A percentile compares a stretch with the other conserved stretches of the same genome.
These are phyloP conservation scores for Thalpophila matura DNA, from an alignment of 2,888 invertebrate species.

Conservation along the genomic window DNA sequence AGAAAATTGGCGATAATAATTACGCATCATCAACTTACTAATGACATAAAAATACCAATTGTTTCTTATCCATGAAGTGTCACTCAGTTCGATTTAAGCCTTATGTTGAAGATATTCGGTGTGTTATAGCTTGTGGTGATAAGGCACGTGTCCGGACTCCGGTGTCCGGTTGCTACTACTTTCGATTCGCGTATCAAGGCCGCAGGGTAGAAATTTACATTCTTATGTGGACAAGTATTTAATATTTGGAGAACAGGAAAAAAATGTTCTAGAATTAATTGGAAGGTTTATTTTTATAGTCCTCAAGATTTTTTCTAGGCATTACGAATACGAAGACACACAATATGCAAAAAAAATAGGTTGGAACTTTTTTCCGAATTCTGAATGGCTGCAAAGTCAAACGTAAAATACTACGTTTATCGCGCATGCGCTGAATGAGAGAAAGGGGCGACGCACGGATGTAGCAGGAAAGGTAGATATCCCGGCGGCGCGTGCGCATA, in stretches of 20 bases:
- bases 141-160: constrained; percentile 66
- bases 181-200: constrained; percentile 84
- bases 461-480: no score
- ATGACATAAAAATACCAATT: constrained; percentile 45
- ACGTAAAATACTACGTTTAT: no score
- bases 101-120: constrained; percentile 13
- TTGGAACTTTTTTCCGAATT: no score
- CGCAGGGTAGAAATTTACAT: constrained; percentile 78
- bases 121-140: constrained; percentile 11
- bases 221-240: constrained; percentile 27
- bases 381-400: no score
- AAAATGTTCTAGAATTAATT: constrained; percentile 38
- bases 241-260: constrained; percentile 29
- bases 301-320: no score
- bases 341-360: no score
- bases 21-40: constrained; percentile 9
- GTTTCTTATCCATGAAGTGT: constrained; percentile 48
- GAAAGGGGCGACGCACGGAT: no score
- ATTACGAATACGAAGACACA: no score
- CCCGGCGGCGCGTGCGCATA: no score
- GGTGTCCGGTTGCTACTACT: constrained; percentile 78
- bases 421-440: no score
- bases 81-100: constrained; percentile 36
- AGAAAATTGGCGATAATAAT: constrained; percentile 10
- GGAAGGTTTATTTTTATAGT: no score